Percentiles rank a stretch among this genome's conserved stretches.
Conservation (phyloP, 2,888 invertebrate species). For the Acrobasis consociella region DNA sequence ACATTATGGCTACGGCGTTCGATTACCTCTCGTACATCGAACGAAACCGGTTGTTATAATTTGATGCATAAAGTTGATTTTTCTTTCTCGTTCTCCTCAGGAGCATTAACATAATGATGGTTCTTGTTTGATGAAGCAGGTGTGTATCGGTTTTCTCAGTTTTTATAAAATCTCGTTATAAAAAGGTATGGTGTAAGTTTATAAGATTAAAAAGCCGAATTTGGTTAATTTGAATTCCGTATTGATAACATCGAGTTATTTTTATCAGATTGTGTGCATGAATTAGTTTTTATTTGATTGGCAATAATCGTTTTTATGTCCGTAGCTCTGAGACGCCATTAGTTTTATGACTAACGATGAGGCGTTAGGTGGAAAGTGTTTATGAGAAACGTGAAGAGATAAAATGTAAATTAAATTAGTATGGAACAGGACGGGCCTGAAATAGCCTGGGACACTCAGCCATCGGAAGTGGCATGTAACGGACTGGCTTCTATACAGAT, state of each 20-base stretch:
- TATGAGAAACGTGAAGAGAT: conserved; percentile 17
- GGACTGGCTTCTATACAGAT: neutral
- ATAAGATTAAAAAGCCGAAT: conserved; percentile 51
- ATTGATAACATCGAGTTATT: conserved; percentile 28
- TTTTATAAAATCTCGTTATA: conserved; percentile 79
- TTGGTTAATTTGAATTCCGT: conserved; percentile 57
- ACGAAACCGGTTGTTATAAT: conserved; percentile 55
- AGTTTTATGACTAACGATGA: conserved; percentile 28
- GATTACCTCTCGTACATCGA: conserved; percentile 43
- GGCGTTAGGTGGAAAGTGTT: conserved; percentile 19
- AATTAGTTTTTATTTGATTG: conserved; percentile 35
- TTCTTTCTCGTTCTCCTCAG: conserved; percentile 53
- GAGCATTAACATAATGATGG: conserved; percentile 77
- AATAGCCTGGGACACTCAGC: conserved; percentile 11
- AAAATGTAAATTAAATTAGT: conserved; percentile 22
- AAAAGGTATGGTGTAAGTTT: conserved; percentile 61
- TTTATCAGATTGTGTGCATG: conserved; percentile 35
- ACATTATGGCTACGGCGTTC: conserved; percentile 61
- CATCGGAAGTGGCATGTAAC: conserved; percentile 1
- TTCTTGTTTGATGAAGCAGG: conserved; percentile 78
- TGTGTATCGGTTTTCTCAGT: conserved; percentile 77
- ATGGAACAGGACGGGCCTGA: conserved; percentile 16
- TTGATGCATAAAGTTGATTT: conserved; percentile 54
- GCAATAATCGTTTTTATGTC: conserved; percentile 29
- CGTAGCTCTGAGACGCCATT: conserved; percentile 11